Conservation (phyloP, 2,797 vertebrate genomes). For the Sebastes hopkinsi region DNA sequence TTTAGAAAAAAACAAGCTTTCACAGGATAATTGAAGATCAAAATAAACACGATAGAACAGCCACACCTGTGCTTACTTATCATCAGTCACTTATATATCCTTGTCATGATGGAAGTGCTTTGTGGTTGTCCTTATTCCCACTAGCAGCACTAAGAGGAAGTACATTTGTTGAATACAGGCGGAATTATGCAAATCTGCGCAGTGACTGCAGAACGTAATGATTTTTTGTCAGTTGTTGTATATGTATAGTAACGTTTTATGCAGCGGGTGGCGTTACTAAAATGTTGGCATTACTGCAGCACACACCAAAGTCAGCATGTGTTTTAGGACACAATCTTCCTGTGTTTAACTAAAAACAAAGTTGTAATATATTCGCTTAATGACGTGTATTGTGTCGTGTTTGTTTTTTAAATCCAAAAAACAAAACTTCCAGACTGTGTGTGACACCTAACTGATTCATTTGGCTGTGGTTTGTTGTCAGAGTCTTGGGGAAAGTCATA, state of each 20-base stretch:
- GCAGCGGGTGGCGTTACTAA: not conserved
- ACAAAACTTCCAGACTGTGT: not conserved
- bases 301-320: not conserved
- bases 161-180: not conserved
- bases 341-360: not conserved
- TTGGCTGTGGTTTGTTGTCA: not conserved
- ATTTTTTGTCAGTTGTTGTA: not conserved
- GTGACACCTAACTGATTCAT: not conserved
- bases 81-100: not conserved
- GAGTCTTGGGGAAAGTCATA: not conserved
- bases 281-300: not conserved
- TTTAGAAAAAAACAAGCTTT: not conserved
- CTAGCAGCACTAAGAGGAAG: not conserved
- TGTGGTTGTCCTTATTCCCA: not conserved
- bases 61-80: not conserved
- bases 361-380: not conserved
- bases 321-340: not conserved
- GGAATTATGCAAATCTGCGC: not conserved
- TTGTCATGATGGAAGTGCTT: not conserved
- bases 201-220: not conserved
- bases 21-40: not conserved
- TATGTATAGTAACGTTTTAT: not conserved
- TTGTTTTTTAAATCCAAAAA: slow-evolving; percentile 2
- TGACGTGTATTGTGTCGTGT: not conserved
- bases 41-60: not conserved